A percentile compares a stretch with the other conserved stretches of the same genome.
Conservation (phyloP, 2,888 invertebrate species). For the Aspidiotus destructor region DNA sequence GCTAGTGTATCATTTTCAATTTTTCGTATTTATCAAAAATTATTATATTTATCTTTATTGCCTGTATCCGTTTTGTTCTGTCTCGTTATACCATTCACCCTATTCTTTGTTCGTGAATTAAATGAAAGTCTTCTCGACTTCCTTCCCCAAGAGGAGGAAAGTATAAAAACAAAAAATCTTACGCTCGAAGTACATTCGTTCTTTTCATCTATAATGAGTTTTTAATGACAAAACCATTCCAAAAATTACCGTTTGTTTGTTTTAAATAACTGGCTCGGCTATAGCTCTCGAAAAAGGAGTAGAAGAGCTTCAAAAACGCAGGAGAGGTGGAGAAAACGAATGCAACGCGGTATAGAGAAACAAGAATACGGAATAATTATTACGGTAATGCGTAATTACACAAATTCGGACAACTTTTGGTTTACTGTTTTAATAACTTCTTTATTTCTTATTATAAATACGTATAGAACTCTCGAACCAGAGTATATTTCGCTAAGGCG, state of each 20-base stretch:
- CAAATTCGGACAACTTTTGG: constrained; percentile 25
- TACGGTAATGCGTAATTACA: constrained; percentile 24
- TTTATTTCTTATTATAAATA: constrained; percentile 5
- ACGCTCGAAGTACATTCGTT: constrained; percentile 9
- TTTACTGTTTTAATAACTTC: constrained; percentile 8
- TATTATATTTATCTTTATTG: too few species aligned
- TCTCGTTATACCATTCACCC: too few species aligned
- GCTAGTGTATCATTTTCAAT: too few species aligned
- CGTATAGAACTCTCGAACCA: neutral
- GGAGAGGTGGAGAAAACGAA: neutral
- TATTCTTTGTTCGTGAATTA: too few species aligned
- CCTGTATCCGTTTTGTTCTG: too few species aligned
- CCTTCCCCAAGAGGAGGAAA: too few species aligned
- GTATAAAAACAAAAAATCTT: too few species aligned
- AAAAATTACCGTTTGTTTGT: constrained; percentile 23
- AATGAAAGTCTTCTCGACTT: too few species aligned
- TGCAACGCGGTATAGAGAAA: neutral
- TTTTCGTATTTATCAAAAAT: too few species aligned
- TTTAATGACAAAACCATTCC: constrained; percentile 24
- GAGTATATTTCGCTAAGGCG: neutral
- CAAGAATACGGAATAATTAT: constrained; percentile 20
- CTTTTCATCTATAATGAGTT: constrained; percentile 26
- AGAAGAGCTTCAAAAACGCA: neutral
- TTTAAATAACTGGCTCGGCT: constrained; percentile 16
- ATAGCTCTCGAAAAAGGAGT: neutral